Conservation (phyloP, 2,113 vertebrate species). For the Synchiropus splendidus region DNA sequence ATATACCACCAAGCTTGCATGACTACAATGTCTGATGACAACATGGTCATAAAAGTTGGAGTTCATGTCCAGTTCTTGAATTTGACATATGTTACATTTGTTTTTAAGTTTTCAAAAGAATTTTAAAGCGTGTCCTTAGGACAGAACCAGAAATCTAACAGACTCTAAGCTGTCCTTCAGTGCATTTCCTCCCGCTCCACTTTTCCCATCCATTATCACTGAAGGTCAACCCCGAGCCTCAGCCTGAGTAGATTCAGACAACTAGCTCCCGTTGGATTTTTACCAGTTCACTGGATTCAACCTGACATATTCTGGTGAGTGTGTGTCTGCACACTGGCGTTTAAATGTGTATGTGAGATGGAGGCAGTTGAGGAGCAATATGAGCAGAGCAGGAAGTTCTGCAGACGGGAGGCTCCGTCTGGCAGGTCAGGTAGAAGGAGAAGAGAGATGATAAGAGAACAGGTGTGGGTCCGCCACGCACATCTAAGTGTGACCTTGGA, state of each 20-base stretch:
- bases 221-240: constrained; percentile 45
- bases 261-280: constrained; percentile 44
- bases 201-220: constrained; percentile 47
- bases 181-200: constrained; percentile 29
- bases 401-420: constrained; percentile 8
- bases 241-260: constrained; percentile 33
- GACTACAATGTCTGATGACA: constrained; percentile 5
- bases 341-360: too few relatives aligned
- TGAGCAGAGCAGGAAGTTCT: too few relatives aligned
- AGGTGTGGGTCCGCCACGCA: constrained; percentile 44
- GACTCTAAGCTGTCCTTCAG: constrained; percentile 16
- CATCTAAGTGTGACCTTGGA: constrained; percentile 61
- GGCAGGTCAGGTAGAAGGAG: constrained; percentile 35
- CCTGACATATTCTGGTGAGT: constrained; percentile 22
- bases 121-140: too few relatives aligned
- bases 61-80: too few relatives aligned
- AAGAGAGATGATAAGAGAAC: constrained; percentile 40
- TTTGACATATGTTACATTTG: too few relatives aligned
- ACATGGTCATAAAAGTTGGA: not conserved
- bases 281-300: constrained; percentile 20
- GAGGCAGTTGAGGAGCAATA: too few relatives aligned
- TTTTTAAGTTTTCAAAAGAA: too few relatives aligned
- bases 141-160: too few relatives aligned
- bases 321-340: constrained; percentile 5
- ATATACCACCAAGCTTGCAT: too few relatives aligned